Conservation (phyloP, 2,888 invertebrate genomes). For the Gordius sp. region DNA sequence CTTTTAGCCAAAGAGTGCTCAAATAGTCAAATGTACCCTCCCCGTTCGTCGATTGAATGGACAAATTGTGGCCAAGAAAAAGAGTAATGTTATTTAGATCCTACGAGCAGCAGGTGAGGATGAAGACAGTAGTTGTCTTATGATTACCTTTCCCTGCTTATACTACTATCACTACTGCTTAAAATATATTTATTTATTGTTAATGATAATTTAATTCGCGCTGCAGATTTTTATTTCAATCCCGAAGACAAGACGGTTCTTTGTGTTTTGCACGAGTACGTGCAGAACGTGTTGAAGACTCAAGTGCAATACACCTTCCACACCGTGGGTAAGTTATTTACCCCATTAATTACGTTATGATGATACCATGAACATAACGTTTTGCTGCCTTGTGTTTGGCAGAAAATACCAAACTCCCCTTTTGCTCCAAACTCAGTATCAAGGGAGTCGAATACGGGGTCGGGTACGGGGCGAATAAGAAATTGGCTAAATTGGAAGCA, state of each 20-base stretch:
- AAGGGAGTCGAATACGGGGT: slow-evolving; percentile 47
- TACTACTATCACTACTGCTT: too few species aligned
- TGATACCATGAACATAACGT: too few species aligned
- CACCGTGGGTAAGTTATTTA: slow-evolving; percentile 50
- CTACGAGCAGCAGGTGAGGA: too few species aligned
- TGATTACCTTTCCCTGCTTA: too few species aligned
- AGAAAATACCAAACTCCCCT: slow-evolving; percentile 72
- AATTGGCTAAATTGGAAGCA: slow-evolving; percentile 75
- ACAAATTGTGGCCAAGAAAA: slow-evolving; percentile 6
- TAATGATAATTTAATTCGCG: not conserved
- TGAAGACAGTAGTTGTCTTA: too few species aligned
- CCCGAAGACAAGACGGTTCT: slow-evolving; percentile 47
- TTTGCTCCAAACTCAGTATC: slow-evolving; percentile 69
- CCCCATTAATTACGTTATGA: too few species aligned
- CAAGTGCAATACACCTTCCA: slow-evolving; percentile 73
- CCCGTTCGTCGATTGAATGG: slow-evolving; percentile 20
- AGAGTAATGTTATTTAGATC: too few species aligned
- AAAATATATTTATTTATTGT: too few species aligned
- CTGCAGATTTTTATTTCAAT: slow-evolving; percentile 12
- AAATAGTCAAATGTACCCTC: slow-evolving; percentile 61
- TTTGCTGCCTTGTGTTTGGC: slow-evolving; percentile 18
- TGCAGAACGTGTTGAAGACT: slow-evolving; percentile 69
- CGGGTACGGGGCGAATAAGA: slow-evolving; percentile 76
- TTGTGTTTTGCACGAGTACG: slow-evolving; percentile 85
- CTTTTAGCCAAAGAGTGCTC: slow-evolving; percentile 57